Evolutionary conservation across 1,140 invertebrate genomes (phyloP).

Genomic region (Pentalonia nigronervosa): DNA sequence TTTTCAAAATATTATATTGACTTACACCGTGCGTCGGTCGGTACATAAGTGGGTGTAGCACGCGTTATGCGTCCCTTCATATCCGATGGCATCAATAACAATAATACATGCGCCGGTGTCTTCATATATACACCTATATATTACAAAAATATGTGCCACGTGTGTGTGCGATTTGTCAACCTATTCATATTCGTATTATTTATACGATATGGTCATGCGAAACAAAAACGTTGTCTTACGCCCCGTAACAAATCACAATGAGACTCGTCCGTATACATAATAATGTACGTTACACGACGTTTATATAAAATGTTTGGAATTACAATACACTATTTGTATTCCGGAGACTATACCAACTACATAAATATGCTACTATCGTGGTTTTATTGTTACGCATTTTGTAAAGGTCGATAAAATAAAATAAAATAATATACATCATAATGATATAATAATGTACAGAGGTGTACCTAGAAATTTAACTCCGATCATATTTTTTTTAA

Average conservation of each 20-base stretch:
- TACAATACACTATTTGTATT: background rate
- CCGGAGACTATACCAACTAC: background rate
- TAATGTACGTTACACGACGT: background rate
- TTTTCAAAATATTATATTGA: background rate
- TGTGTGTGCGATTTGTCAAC: background rate
- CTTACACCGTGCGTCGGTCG: background rate
- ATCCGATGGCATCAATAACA: background rate
- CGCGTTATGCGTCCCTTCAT: background rate
- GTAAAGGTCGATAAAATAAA: background rate
- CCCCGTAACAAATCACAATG: slow-evolving; percentile 1
- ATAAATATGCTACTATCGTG: background rate
- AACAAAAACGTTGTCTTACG: background rate
- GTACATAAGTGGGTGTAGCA: background rate
- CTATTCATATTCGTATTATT: background rate
- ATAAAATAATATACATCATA: background rate
- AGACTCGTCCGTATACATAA: background rate
- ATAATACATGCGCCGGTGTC: background rate
- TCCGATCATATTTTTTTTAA: background rate
- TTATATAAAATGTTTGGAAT: background rate
- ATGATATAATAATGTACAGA: background rate
- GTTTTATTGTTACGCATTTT: background rate
- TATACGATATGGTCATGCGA: background rate
- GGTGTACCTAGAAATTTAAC: background rate
- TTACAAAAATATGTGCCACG: background rate
- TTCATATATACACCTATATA: background rate